Evolutionary conservation across 2,888 invertebrate genomes (phyloP).

Genomic region (Folsomia candida): DNA sequence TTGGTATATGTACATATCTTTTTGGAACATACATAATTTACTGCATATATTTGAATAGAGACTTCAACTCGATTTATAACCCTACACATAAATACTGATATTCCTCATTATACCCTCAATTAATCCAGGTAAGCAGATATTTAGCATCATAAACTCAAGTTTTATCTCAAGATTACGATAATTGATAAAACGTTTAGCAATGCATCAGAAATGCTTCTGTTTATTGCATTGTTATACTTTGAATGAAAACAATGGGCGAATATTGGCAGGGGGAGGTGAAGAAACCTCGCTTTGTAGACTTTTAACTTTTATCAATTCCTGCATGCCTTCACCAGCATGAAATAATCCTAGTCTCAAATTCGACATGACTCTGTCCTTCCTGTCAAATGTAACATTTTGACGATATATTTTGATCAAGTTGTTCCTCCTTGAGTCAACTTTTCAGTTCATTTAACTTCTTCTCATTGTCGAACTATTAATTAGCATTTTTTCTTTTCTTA

Average conservation of each 20-base stretch:
- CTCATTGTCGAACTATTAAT: constrained; percentile 2
- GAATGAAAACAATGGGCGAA: not conserved
- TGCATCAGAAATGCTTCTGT: not conserved
- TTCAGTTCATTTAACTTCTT: constrained; percentile 8
- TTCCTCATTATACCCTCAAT: too few species aligned
- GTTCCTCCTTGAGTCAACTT: constrained; percentile 3
- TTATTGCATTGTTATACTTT: not conserved
- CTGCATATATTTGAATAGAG: too few species aligned
- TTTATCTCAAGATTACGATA: not conserved
- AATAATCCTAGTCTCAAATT: not conserved
- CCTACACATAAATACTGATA: too few species aligned
- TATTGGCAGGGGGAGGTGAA: not conserved
- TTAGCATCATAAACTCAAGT: too few species aligned
- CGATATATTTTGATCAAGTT: constrained; percentile 1
- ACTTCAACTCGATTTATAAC: too few species aligned
- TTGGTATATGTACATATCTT: too few species aligned
- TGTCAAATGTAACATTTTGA: constrained; percentile 4
- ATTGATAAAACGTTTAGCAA: constrained; percentile 4
- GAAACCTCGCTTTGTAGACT: not conserved
- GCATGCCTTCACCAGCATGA: not conserved
- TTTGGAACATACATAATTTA: too few species aligned
- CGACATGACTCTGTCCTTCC: not conserved
- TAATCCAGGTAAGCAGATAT: too few species aligned
- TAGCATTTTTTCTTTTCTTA: not conserved
- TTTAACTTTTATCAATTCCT: not conserved